Conservation (phyloP, 2,113 vertebrate species). For the Corvus moneduloides region DNA sequence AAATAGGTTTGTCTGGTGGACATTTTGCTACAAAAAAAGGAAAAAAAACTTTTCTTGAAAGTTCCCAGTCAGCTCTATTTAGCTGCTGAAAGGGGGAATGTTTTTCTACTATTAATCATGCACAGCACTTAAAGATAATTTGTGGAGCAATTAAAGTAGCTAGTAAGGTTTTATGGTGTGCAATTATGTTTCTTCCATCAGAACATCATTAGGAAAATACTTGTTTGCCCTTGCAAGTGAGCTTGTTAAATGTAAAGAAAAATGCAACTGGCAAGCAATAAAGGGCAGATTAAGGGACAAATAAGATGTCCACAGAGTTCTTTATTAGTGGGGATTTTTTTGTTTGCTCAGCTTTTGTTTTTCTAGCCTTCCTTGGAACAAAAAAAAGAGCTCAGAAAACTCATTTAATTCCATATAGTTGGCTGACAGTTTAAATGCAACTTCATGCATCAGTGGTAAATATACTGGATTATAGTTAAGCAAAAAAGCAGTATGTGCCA, state of each 20-base stretch:
- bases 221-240: slow-evolving; percentile 42
- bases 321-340: neutral
- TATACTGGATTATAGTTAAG: neutral
- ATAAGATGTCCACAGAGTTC: neutral
- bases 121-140: slow-evolving; percentile 21
- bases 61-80: neutral
- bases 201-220: slow-evolving; percentile 39
- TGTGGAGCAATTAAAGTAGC: slow-evolving; percentile 51
- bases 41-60: neutral
- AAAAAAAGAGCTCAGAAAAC: neutral
- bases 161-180: slow-evolving; percentile 33
- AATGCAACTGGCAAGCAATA: neutral
- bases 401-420: neutral
- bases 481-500: neutral
- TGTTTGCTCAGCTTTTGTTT: slow-evolving; percentile 10
- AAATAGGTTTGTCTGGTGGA: neutral
- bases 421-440: neutral
- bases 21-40: neutral
- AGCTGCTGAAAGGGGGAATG: neutral
- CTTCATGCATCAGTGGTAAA: neutral
- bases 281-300: slow-evolving; percentile 30
- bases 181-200: slow-evolving; percentile 50
- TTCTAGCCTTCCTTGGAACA: neutral
- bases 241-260: slow-evolving; percentile 35
- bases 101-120: slow-evolving; percentile 3